phyloP scores from a whole-genome alignment of 2,797 vertebrate species.

The Babyrousa celebensis region DNA sequence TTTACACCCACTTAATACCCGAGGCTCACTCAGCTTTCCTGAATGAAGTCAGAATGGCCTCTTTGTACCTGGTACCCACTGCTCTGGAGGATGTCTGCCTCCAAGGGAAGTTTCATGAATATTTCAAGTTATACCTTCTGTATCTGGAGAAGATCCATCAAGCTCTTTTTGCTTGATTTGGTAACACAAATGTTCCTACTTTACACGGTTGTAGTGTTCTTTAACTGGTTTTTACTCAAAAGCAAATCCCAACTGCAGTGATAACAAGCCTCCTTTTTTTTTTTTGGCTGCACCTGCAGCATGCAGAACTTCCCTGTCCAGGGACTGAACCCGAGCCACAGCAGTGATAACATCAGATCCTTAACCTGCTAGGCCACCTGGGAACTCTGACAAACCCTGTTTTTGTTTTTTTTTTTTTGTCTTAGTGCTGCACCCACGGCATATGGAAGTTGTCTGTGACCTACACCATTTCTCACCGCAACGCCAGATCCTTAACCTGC shows the following conservation, averaged over 20 bases:
- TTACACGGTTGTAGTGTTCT: not conserved
- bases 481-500: too few species aligned
- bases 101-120: not conserved
- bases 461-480: too few species aligned
- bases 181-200: not conserved
- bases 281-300: too few species aligned
- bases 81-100: not conserved
- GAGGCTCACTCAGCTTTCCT: not conserved
- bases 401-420: too few species aligned
- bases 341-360: too few species aligned
- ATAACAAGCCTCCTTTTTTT: not conserved
- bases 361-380: too few species aligned
- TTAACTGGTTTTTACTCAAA: constrained; percentile 16
- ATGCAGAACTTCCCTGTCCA: too few species aligned
- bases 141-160: not conserved
- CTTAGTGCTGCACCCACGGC: too few species aligned
- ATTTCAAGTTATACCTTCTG: not conserved
- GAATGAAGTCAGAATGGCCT: not conserved
- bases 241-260: not conserved
- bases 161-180: constrained; percentile 5
- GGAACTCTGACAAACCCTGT: too few species aligned
- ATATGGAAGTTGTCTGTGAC: too few species aligned
- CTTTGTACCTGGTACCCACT: not conserved
- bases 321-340: too few species aligned
- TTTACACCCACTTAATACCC: not conserved